Evolutionary conservation across 1,140 invertebrate species (phyloP).

Genomic region (Drosophila hydei): DNA sequence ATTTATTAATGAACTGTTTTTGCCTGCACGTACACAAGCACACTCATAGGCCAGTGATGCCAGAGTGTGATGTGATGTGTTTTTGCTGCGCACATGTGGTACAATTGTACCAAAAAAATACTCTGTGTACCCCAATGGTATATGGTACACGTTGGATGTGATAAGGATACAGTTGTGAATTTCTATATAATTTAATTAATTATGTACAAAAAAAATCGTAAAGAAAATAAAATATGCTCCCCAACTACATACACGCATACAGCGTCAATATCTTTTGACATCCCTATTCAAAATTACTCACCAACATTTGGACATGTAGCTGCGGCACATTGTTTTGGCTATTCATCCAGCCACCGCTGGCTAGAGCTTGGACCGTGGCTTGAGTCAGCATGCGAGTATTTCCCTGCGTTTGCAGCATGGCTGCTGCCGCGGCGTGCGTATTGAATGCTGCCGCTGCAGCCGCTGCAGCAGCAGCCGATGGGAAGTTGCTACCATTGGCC

Average conservation of each 20-base stretch:
- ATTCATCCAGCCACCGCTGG: conserved; percentile 76
- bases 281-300: conserved; percentile 43
- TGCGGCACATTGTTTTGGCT: conserved; percentile 69
- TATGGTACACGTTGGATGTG: no score
- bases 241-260: not conserved
- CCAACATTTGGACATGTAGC: conserved; percentile 80
- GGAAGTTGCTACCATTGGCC: conserved; percentile 47
- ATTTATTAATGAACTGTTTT: not conserved
- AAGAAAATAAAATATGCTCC: no score
- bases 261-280: not conserved
- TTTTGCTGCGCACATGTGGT: not conserved
- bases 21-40: not conserved
- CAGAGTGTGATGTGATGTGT: not conserved
- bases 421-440: conserved; percentile 63
- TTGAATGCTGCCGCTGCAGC: conserved; percentile 69
- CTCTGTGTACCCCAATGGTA: no score
- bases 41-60: not conserved
- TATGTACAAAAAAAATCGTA: no score
- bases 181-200: no score
- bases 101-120: no score
- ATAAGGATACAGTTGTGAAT: no score
- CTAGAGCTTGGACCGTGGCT: conserved; percentile 75
- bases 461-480: conserved; percentile 52
- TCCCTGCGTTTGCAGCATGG: conserved; percentile 59
- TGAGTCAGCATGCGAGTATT: conserved; percentile 66